Base-by-base conservation (phyloP, 2,888 invertebrate genomes). In the Toxonevra muliebris region DNA sequence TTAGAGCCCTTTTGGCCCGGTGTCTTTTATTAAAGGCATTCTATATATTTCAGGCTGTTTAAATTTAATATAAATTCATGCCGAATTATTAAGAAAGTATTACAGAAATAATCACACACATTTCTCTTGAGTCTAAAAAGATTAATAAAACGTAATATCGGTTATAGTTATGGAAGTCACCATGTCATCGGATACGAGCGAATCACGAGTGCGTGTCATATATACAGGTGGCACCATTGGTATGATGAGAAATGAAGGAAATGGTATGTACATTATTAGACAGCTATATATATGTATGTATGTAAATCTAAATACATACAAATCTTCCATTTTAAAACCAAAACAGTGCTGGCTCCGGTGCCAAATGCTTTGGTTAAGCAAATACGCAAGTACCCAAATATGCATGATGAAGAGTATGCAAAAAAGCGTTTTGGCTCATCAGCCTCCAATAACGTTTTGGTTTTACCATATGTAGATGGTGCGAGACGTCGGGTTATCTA, bases 151-250 rank as follows among this genome's bases (percentile, higher is more conserved):
- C 7, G 2, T 30, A 30, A 30, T 30, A 30, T 30, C 30, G 30
- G 30, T 30, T 30, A 30, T 1, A 85, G 85, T 61, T 76, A 76
- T 52, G 84, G 82, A 17, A 81, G 82, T 68, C 72, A 84, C 0
- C 73, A 79, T 71, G 66, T 77, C 0, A 72, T 69, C 17, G 79
- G 81, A 19, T 15, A 71, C 74, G 0, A 80, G 81, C 61, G 90
- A 90, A 74, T 87, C 89, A 15, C 87, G 87, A 64, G 94, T 97
- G 1, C 86, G 97, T 66, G 97, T 97, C 43, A 87, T 98, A 43
- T 98, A 97, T 80, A 96, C 96, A 0, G 98, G 98, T 1, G 98
- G 98, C 3, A 98, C 98, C 0, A 97, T 98, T 79, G 98, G 98
- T 57, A 98, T 98, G 98, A 88, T 92, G 76, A 88, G 91, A 73